A percentile compares a stretch with the other conserved stretches of the same genome.
Evolutionary conservation across 2,797 vertebrate genomes (phyloP).

Genomic region (Sebastes dallii): DNA sequence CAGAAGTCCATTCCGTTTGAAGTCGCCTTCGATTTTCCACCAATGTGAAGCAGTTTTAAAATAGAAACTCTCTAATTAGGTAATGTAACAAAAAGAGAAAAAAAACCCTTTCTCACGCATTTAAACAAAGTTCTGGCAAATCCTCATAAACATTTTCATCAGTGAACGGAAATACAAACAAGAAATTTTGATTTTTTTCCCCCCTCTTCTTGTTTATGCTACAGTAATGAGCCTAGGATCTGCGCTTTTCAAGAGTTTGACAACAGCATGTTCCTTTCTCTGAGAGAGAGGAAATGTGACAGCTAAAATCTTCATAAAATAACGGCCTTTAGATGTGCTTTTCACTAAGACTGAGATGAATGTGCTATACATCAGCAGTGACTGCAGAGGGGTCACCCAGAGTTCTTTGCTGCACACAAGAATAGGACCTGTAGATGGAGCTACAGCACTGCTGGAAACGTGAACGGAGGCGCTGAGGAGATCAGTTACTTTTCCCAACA

Average conservation of each 20-base stretch:
- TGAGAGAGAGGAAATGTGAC: constrained; percentile 75
- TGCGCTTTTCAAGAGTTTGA: constrained; percentile 79
- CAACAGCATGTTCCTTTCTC: constrained; percentile 72
- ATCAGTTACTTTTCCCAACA: constrained; percentile 68
- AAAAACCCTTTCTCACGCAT: constrained; percentile 53
- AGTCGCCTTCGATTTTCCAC: constrained; percentile 58
- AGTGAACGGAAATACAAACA: constrained; percentile 72
- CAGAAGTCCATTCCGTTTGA: constrained; percentile 52
- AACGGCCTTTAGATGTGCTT: constrained; percentile 80
- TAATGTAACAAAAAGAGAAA: constrained; percentile 53
- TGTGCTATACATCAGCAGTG: constrained; percentile 83
- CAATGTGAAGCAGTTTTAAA: constrained; percentile 59
- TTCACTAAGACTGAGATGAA: constrained; percentile 81
- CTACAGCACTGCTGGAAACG: constrained; percentile 77
- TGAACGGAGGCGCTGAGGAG: constrained; percentile 19
- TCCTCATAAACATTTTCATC: constrained; percentile 75
- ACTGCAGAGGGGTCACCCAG: constrained; percentile 84
- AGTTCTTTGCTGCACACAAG: constrained; percentile 80
- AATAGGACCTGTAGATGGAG: constrained; percentile 82
- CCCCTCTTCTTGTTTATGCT: constrained; percentile 79
- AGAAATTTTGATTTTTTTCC: constrained; percentile 56
- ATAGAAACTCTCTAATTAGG: constrained; percentile 74
- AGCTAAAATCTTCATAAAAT: constrained; percentile 85
- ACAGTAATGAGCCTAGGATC: constrained; percentile 83
- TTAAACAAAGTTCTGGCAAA: constrained; percentile 73